These are phyloP conservation scores for Geotrypetes seraphini DNA, from an alignment of 2,797 vertebrate genomes.

Conservation along the genomic window DNA sequence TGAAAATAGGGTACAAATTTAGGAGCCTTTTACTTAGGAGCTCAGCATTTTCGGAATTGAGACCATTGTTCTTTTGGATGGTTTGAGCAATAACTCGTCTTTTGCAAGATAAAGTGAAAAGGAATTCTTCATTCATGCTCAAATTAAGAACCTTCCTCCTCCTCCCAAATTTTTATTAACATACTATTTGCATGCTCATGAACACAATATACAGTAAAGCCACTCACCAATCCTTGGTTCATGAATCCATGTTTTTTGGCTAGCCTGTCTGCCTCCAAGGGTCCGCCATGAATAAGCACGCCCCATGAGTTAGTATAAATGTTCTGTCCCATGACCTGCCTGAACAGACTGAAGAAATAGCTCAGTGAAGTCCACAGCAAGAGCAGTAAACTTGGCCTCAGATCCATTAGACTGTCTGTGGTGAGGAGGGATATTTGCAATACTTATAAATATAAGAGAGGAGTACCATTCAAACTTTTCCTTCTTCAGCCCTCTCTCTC, in stretches of 20 bases:
- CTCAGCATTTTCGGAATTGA: too few relatives aligned
- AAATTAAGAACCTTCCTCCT: too few relatives aligned
- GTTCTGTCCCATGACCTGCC: conserved; percentile 48
- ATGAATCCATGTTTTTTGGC: conserved; percentile 82
- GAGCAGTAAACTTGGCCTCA: conserved; percentile 57
- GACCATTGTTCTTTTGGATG: too few relatives aligned
- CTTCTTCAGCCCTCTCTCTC: not conserved
- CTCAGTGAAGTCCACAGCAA: conserved; percentile 62
- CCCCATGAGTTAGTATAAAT: conserved; percentile 95
- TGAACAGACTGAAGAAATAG: conserved; percentile 52
- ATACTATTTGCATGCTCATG: too few relatives aligned
- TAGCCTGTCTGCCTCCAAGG: conserved; percentile 62
- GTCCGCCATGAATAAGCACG: conserved; percentile 74
- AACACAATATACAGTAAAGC: too few relatives aligned
- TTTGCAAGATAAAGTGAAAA: too few relatives aligned
- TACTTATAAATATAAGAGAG: not conserved
- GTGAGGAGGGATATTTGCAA: not conserved
- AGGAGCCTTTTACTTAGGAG: too few relatives aligned
- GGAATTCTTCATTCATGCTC: too few relatives aligned
- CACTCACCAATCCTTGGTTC: conserved; percentile 80
- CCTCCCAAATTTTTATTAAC: too few relatives aligned
- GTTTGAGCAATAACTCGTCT: too few relatives aligned
- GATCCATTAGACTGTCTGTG: conserved; percentile 60
- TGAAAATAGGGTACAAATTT: too few relatives aligned
- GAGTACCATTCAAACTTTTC: not conserved